Percentiles rank a stretch among this genome's conserved stretches.
Conservation (phyloP, 1,140 invertebrate species). For the Drosophila lacteicornis region DNA sequence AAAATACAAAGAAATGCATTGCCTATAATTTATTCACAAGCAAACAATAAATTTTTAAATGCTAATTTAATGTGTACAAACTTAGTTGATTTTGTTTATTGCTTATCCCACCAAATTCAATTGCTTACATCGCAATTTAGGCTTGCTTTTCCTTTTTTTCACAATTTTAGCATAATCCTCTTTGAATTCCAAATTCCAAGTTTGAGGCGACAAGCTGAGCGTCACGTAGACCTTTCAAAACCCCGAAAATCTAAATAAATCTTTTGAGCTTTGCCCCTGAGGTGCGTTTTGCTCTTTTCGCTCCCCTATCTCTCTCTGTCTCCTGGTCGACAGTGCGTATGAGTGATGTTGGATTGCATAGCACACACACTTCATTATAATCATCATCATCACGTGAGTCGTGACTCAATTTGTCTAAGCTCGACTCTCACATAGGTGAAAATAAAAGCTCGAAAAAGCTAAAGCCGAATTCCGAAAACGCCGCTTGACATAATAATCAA, state of each 20-base stretch:
- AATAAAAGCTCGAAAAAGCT: constrained; percentile 19
- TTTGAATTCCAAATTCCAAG: constrained; percentile 39
- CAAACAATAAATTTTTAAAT: no score
- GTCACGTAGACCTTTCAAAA: constrained; percentile 58
- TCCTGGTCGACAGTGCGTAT: constrained; percentile 49
- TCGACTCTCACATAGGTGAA: constrained; percentile 17
- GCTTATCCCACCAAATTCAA: not conserved
- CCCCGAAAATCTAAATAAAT: constrained; percentile 27
- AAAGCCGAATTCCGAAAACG: constrained; percentile 14
- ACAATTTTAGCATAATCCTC: constrained; percentile 49
- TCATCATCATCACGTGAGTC: constrained; percentile 47
- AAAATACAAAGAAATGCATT: not conserved
- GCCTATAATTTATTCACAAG: not conserved
- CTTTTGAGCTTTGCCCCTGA: constrained; percentile 45
- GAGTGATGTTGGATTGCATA: constrained; percentile 45
- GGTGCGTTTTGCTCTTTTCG: constrained; percentile 10
- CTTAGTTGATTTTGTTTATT: not conserved
- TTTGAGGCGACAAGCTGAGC: constrained; percentile 34
- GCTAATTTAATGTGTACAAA: not conserved
- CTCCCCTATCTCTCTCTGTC: not conserved
- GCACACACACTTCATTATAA: constrained; percentile 28
- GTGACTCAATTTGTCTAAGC: constrained; percentile 59
- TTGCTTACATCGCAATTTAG: constrained; percentile 4
- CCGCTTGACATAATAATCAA: constrained; percentile 33
- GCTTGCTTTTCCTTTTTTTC: constrained; percentile 11